Percentiles rank a stretch among this genome's conserved stretches.
Conservation (phyloP, 2,888 invertebrate genomes). For the Pilophorus perplexus region DNA sequence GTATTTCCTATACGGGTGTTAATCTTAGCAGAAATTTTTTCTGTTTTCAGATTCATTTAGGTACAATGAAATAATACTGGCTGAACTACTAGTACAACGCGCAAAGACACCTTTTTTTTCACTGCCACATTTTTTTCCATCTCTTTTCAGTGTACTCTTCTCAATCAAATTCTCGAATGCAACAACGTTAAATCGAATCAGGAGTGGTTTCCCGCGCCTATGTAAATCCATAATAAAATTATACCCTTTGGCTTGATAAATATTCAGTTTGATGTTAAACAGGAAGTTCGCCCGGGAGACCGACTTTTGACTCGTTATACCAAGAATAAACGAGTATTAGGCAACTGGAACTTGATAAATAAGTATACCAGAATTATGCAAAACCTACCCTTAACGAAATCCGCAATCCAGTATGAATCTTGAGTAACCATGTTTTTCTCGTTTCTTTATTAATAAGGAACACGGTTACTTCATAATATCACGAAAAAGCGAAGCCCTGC, state of each 20-base stretch:
- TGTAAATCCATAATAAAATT: slow-evolving; percentile 25
- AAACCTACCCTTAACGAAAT: slow-evolving; percentile 1
- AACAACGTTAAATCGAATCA: background rate
- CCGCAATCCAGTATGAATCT: slow-evolving; percentile 11
- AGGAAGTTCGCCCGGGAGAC: background rate
- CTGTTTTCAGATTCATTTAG: too few species aligned
- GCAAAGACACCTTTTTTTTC: too few species aligned
- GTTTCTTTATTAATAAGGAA: slow-evolving; percentile 13
- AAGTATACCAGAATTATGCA: slow-evolving; percentile 29
- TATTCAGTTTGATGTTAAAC: slow-evolving; percentile 18
- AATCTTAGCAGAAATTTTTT: too few species aligned
- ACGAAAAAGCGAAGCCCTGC: background rate
- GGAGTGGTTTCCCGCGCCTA: background rate
- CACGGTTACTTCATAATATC: slow-evolving; percentile 12
- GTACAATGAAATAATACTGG: too few species aligned
- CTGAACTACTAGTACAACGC: too few species aligned
- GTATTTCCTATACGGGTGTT: too few species aligned
- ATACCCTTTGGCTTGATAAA: slow-evolving; percentile 1
- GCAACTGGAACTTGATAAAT: slow-evolving; percentile 20
- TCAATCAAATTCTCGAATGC: too few species aligned
- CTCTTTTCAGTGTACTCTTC: too few species aligned
- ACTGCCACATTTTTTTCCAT: too few species aligned
- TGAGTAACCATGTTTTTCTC: background rate
- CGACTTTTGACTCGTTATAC: background rate
- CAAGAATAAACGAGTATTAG: slow-evolving; percentile 15